Evolutionary conservation across 2,888 invertebrate genomes (phyloP).

Genomic region (Hesperia comma): DNA sequence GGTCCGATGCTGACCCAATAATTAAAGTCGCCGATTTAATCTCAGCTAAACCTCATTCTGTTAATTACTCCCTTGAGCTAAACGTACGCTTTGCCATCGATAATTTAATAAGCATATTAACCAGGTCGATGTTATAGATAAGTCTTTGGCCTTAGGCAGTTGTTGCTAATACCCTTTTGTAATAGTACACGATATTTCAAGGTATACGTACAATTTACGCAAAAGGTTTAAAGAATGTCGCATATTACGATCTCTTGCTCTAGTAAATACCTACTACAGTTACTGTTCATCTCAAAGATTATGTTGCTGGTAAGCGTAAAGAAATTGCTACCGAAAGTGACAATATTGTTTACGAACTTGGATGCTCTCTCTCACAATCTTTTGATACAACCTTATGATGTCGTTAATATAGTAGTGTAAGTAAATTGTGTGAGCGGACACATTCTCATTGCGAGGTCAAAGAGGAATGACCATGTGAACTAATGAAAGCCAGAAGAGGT

Average conservation of each 20-base stretch:
- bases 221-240: neutral
- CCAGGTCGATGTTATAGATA: slow-evolving; percentile 78
- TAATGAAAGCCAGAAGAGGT: slow-evolving; percentile 72
- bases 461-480: slow-evolving; percentile 80
- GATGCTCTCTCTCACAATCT: slow-evolving; percentile 26
- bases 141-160: slow-evolving; percentile 66
- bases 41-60: slow-evolving; percentile 76
- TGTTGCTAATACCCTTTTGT: slow-evolving; percentile 61
- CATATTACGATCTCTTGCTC: neutral
- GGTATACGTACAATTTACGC: slow-evolving; percentile 11
- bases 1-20: slow-evolving; percentile 62
- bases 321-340: neutral
- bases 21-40: slow-evolving; percentile 80
- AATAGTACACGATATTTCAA: slow-evolving; percentile 11
- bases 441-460: slow-evolving; percentile 68
- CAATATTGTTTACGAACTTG: slow-evolving; percentile 10
- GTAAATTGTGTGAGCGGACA: slow-evolving; percentile 57
- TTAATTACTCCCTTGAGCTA: slow-evolving; percentile 84
- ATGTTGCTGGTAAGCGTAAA: neutral
- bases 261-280: neutral
- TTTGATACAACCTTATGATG: slow-evolving; percentile 58
- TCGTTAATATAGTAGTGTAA: slow-evolving; percentile 56
- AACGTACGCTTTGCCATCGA: slow-evolving; percentile 78
- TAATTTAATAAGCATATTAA: slow-evolving; percentile 83
- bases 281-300: neutral